phyloP scores from a whole-genome alignment of 2,113 vertebrate genomes.

The Geococcyx californianus region DNA sequence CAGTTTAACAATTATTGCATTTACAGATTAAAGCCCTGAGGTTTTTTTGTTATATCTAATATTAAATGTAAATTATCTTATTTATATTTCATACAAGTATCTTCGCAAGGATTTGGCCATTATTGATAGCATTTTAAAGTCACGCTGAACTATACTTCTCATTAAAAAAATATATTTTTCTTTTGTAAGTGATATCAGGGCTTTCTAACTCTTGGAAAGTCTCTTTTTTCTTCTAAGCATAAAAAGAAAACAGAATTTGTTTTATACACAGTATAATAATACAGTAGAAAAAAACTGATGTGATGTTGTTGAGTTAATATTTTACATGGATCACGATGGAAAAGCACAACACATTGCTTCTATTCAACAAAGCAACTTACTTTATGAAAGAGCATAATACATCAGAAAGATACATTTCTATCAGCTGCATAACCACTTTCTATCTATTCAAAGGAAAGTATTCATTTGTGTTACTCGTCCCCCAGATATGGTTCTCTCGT shows the following conservation, averaged over 20 bases:
- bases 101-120: neutral
- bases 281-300: neutral
- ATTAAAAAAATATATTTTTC: neutral
- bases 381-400: constrained; percentile 48
- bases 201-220: neutral
- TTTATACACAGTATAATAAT: neutral
- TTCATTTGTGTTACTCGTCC: neutral
- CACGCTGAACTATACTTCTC: neutral
- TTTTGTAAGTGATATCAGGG: neutral
- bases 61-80: neutral
- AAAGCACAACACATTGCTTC: neutral
- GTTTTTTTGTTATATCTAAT: neutral
- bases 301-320: neutral
- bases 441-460: neutral
- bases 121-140: neutral
- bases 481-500: neutral
- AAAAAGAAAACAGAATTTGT: neutral
- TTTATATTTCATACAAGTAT: neutral
- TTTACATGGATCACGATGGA: neutral
- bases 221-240: neutral
- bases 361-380: neutral
- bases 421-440: neutral
- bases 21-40: neutral
- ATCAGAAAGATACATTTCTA: constrained; percentile 49
- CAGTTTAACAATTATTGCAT: neutral